Conservation (phyloP, 1,140 invertebrate genomes). For the Meloidogyne exigua region DNA sequence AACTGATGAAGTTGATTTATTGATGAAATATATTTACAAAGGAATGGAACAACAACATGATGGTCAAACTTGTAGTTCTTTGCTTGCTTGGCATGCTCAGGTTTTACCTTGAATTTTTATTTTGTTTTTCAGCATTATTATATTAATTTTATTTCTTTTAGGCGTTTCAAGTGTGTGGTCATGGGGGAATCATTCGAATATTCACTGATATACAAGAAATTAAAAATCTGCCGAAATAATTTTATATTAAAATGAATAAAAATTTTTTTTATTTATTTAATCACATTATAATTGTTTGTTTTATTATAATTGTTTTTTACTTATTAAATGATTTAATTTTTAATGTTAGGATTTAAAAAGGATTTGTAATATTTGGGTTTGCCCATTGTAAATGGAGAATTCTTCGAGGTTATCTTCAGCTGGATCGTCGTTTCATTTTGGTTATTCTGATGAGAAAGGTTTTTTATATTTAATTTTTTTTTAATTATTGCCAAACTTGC, state of each 20-base stretch:
- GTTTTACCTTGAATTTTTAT: too few relatives aligned
- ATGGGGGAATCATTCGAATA: constrained; percentile 40
- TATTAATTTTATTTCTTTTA: not conserved
- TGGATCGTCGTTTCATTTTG: not conserved
- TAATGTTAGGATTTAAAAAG: not conserved
- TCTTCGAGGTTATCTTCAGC: not conserved
- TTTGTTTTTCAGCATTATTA: not conserved
- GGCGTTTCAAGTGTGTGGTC: constrained; percentile 34
- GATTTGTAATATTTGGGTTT: not conserved
- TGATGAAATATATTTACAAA: constrained; percentile 45
- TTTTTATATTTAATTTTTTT: not conserved
- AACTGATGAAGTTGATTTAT: constrained; percentile 32
- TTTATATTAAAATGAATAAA: not conserved
- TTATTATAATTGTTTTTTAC: not conserved
- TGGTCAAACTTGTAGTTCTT: constrained; percentile 36
- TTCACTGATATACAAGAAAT: constrained; percentile 36
- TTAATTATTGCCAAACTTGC: too few relatives aligned
- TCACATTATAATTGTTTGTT: not conserved
- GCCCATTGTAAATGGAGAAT: not conserved
- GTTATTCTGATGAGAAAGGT: not conserved
- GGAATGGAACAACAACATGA: constrained; percentile 44
- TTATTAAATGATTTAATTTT: not conserved
- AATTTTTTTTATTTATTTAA: not conserved
- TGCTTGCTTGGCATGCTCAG: constrained; percentile 40
- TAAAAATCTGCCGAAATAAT: not conserved